Evolutionary conservation across 2,888 invertebrate species (phyloP).

Genomic region (Thera britannica): DNA sequence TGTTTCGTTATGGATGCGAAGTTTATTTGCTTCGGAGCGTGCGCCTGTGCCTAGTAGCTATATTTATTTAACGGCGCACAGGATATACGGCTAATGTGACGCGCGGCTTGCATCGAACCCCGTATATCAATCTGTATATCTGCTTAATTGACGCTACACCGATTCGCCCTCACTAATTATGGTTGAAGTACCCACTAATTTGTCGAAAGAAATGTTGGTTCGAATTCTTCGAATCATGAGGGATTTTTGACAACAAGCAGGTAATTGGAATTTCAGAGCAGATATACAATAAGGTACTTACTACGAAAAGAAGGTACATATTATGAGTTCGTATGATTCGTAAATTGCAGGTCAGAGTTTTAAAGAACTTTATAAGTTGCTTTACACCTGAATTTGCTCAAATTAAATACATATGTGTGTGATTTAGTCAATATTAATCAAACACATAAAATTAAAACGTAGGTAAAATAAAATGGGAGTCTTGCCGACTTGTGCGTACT

Average conservation of each 20-base stretch:
- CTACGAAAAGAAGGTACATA: no score
- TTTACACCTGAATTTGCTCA: no score
- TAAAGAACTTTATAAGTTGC: no score
- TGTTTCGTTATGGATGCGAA: slow-evolving; percentile 68
- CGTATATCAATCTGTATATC: slow-evolving; percentile 69
- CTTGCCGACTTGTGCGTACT: no score
- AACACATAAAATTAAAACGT: no score
- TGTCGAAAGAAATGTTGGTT: slow-evolving; percentile 53
- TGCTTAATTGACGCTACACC: slow-evolving; percentile 64
- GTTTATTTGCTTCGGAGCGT: slow-evolving; percentile 73
- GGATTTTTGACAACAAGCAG: slow-evolving; percentile 35
- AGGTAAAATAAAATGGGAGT: no score
- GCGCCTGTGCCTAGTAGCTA: slow-evolving; percentile 46
- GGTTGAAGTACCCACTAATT: slow-evolving; percentile 51
- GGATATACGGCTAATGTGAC: slow-evolving; percentile 72
- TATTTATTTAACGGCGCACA: slow-evolving; percentile 46
- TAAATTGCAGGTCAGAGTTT: neutral
- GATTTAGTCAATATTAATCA: no score
- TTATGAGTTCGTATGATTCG: no score
- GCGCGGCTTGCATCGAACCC: slow-evolving; percentile 61
- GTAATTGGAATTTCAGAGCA: slow-evolving; percentile 4
- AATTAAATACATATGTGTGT: no score
- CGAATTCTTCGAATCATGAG: slow-evolving; percentile 41
- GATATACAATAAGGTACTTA: no score
- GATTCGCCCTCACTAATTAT: slow-evolving; percentile 56